Conservation (phyloP, 2,797 vertebrate genomes). For the Takifugu ocellatus region DNA sequence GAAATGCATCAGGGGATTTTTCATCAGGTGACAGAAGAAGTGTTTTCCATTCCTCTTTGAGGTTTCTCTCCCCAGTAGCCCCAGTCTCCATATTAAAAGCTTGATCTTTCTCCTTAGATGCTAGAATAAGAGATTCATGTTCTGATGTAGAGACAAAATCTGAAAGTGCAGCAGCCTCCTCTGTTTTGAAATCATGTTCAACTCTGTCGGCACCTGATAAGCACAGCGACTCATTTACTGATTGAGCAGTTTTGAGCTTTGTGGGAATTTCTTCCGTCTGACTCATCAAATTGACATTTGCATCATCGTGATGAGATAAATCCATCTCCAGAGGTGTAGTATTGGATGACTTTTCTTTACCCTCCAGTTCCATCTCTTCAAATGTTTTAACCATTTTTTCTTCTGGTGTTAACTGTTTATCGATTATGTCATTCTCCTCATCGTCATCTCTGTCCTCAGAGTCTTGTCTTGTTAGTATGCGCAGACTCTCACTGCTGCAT, state of each 20-base stretch:
- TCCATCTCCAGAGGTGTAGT: constrained; percentile 29
- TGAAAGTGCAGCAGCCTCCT: no score
- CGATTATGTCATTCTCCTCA: constrained; percentile 37
- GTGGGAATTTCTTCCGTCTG: constrained; percentile 2
- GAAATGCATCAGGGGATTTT: constrained; percentile 84
- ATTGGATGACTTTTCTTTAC: constrained; percentile 76
- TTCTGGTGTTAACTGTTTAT: constrained; percentile 87
- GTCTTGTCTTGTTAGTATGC: constrained; percentile 27
- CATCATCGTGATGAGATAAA: constrained; percentile 12
- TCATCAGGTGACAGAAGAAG: constrained; percentile 81
- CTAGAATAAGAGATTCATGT: constrained; percentile 56
- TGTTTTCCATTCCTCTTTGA: constrained; percentile 76
- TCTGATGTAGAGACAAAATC: constrained; percentile 1
- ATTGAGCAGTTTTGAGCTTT: not conserved
- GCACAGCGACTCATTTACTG: not conserved
- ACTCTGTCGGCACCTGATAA: no score
- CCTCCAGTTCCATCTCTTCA: constrained; percentile 91
- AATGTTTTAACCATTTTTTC: constrained; percentile 98
- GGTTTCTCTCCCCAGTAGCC: constrained; percentile 78
- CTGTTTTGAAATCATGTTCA: no score
- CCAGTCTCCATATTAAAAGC: constrained; percentile 75
- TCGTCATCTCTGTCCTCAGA: constrained; percentile 31
- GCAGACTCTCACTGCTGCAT: constrained; percentile 32
- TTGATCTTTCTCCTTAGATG: constrained; percentile 69
- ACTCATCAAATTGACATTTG: no score